These are phyloP conservation scores for Tribolium castaneum DNA, from an alignment of 1,140 invertebrate species.

Conservation along the genomic window DNA sequence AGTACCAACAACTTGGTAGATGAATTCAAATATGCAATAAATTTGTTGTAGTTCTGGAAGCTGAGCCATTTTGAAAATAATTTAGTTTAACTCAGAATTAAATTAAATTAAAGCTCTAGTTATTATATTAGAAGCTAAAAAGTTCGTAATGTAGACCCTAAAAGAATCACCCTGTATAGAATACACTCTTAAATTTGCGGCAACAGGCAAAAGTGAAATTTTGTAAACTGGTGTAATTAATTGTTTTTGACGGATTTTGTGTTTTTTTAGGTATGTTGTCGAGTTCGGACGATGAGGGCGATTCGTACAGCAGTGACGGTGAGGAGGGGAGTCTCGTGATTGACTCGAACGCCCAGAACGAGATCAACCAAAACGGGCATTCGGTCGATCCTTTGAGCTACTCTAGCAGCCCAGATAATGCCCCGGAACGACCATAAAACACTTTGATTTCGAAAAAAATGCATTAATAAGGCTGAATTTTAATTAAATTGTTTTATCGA, in stretches of 20 bases:
- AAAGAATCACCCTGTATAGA: too few relatives aligned
- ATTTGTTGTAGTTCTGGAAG: too few relatives aligned
- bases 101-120: too few relatives aligned
- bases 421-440: conserved; percentile 35
- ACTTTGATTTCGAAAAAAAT: conserved; percentile 30
- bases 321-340: conserved; percentile 61
- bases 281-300: conserved; percentile 63
- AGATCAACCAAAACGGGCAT: conserved; percentile 59
- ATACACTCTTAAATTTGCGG: too few relatives aligned
- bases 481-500: conserved; percentile 43
- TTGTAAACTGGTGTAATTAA: background rate
- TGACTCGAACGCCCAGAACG: conserved; percentile 56
- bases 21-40: too few relatives aligned
- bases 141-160: too few relatives aligned
- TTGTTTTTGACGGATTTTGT: background rate
- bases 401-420: conserved; percentile 49
- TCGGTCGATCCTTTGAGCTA: conserved; percentile 50
- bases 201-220: too few relatives aligned
- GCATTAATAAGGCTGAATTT: conserved; percentile 51
- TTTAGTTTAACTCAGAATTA: too few relatives aligned
- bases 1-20: too few relatives aligned
- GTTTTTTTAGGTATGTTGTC: conserved; percentile 59
- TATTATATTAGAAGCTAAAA: too few relatives aligned
- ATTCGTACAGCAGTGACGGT: conserved; percentile 63
- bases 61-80: too few relatives aligned